Evolutionary conservation across 2,888 invertebrate genomes (phyloP).

Genomic region (Sarcophaga carnaria): DNA sequence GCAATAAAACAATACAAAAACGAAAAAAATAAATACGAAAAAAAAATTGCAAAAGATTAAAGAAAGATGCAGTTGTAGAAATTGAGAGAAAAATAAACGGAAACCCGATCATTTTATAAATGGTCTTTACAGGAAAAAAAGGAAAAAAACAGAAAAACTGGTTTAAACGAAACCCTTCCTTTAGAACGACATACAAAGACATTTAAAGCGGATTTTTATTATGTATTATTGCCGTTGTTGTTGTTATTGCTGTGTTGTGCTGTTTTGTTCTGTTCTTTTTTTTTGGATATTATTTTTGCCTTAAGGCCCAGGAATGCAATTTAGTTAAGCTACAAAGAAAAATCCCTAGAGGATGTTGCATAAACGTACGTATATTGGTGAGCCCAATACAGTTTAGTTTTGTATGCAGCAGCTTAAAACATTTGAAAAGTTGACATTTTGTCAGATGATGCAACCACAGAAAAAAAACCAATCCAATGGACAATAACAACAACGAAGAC

Average conservation of each 20-base stretch:
- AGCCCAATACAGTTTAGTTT: background rate
- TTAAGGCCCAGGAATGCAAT: conserved; percentile 28
- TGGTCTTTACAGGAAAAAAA: conserved; percentile 37
- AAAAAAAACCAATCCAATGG: background rate
- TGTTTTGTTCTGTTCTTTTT: background rate
- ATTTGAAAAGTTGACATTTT: conserved; percentile 66
- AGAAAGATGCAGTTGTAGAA: conserved; percentile 40
- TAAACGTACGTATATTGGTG: background rate
- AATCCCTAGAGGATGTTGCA: conserved; percentile 58
- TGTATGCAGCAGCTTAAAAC: background rate
- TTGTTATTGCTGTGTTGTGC: conserved; percentile 20
- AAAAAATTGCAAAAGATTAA: conserved; percentile 40
- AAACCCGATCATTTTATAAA: conserved; percentile 53
- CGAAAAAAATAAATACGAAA: background rate
- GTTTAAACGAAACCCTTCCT: conserved; percentile 40
- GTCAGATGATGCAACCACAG: conserved; percentile 56
- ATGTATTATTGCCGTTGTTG: background rate
- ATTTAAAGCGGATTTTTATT: conserved; percentile 37
- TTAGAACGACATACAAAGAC: background rate
- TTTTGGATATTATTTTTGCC: background rate
- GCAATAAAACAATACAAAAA: background rate
- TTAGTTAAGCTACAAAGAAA: conserved; percentile 49
- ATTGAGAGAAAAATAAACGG: conserved; percentile 8
- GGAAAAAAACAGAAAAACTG: conserved; percentile 8
- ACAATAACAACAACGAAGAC: background rate